These are phyloP conservation scores for Ardeotis arabs DNA, from an alignment of 2,113 vertebrate genomes.

Conservation along the genomic window DNA sequence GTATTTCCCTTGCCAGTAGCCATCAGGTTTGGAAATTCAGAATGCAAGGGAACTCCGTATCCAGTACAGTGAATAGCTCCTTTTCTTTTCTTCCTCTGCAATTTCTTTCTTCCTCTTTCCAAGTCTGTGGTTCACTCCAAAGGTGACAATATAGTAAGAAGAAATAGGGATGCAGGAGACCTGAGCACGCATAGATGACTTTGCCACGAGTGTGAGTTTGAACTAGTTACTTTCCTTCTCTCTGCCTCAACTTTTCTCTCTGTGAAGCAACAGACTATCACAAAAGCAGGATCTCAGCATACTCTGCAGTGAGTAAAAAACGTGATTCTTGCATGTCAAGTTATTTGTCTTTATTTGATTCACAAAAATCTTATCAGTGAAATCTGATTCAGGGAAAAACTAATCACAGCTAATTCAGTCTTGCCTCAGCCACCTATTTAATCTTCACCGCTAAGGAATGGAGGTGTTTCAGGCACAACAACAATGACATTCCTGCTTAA, in stretches of 20 bases:
- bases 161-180: background rate
- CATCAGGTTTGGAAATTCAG: background rate
- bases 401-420: background rate
- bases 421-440: background rate
- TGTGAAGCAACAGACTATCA: background rate
- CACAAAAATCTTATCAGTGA: background rate
- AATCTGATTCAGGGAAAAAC: background rate
- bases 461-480: background rate
- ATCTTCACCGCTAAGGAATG: background rate
- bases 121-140: background rate
- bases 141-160: background rate
- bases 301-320: background rate
- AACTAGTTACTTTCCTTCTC: background rate
- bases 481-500: background rate
- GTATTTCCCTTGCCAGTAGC: background rate
- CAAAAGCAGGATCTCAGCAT: background rate
- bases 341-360: background rate
- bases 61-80: background rate
- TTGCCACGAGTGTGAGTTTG: background rate
- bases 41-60: background rate
- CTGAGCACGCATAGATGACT: background rate
- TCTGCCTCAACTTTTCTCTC: background rate
- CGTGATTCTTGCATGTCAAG: background rate
- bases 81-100: background rate
- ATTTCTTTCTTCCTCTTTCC: background rate